These are phyloP conservation scores for Tenualosa ilisha DNA, from an alignment of 2,797 vertebrate genomes.

Conservation along the genomic window DNA sequence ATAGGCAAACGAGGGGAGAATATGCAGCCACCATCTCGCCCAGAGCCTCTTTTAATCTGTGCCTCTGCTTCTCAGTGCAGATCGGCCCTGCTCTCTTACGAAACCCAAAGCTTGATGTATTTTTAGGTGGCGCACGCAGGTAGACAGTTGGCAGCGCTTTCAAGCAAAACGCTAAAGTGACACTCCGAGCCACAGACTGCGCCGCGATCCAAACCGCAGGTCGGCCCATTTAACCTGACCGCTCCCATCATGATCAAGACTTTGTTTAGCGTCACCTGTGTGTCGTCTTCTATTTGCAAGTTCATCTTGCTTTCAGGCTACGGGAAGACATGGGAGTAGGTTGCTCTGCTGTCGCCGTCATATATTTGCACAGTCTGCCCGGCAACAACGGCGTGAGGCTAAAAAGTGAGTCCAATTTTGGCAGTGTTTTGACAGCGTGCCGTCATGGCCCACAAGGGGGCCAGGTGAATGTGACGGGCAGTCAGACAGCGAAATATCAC, in stretches of 20 bases:
- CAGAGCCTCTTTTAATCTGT: background rate
- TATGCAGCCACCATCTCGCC: background rate
- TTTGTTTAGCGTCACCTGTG: background rate
- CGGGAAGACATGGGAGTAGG: background rate
- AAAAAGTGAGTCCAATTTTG: background rate
- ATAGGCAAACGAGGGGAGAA: background rate
- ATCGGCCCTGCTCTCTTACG: background rate
- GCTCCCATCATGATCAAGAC: background rate
- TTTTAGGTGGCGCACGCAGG: background rate
- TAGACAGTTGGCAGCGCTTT: background rate
- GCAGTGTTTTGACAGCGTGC: background rate
- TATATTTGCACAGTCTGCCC: conserved; percentile 6
- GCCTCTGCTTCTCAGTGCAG: background rate
- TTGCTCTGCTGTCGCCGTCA: background rate
- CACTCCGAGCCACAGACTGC: background rate
- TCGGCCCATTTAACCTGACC: conserved; percentile 4
- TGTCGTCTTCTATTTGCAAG: background rate
- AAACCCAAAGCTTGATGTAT: background rate
- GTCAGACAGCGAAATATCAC: background rate
- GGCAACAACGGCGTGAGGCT: background rate
- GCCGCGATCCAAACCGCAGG: background rate
- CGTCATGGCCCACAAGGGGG: background rate
- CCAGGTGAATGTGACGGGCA: background rate
- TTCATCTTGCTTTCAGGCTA: background rate
- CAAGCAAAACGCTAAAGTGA: background rate